A percentile compares a stretch with the other conserved stretches of the same genome.
phyloP scores from a whole-genome alignment of 2,113 vertebrate species.

The Phasianus colchicus region DNA sequence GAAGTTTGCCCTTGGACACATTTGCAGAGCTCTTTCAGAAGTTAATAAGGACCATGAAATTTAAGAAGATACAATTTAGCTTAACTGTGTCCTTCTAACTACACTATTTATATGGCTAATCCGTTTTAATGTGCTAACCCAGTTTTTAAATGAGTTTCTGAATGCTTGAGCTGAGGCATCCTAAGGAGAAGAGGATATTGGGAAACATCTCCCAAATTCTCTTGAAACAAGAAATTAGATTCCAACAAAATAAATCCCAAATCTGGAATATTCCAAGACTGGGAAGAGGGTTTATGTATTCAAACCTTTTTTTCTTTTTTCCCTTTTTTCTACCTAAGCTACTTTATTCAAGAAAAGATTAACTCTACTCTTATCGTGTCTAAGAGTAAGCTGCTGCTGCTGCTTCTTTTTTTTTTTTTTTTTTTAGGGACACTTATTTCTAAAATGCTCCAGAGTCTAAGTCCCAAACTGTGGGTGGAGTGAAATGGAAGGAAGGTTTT shows the following conservation, averaged over 20 bases:
- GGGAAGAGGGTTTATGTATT: neutral
- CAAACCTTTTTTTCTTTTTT: neutral
- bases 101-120: neutral
- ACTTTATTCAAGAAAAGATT: neutral
- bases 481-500: neutral
- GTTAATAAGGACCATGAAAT: constrained; percentile 28
- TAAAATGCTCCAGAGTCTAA: neutral
- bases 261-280: neutral
- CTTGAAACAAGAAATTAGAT: neutral
- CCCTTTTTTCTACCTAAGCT: neutral
- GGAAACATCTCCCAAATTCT: neutral
- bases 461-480: neutral
- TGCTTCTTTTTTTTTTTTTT: neutral
- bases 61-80: constrained; percentile 21
- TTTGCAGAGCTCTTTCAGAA: neutral
- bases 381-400: neutral
- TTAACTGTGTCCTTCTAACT: neutral
- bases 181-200: neutral
- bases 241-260: neutral
- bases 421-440: neutral
- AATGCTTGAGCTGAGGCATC: neutral
- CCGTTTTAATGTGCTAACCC: neutral
- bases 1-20: neutral
- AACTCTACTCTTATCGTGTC: neutral
- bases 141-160: neutral